Evolutionary conservation across 2,888 invertebrate species (phyloP).

Genomic region (Drosophila melanocephala): DNA sequence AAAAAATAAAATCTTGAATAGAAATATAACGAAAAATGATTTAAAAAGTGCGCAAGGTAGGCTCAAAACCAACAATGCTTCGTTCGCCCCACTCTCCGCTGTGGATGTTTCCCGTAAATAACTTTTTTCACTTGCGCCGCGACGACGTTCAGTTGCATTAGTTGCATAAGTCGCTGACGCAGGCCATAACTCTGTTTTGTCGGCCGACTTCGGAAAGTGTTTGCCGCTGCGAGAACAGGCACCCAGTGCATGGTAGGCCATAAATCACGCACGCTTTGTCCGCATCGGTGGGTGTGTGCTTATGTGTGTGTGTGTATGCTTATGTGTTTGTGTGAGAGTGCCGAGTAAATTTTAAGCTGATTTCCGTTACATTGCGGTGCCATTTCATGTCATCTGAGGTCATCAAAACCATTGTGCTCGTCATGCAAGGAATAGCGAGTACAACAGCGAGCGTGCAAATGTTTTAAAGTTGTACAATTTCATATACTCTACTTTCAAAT

Average conservation of each 20-base stretch:
- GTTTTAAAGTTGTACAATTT: background rate
- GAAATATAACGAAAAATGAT: constrained; percentile 52
- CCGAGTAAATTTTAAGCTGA: constrained; percentile 64
- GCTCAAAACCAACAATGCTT: constrained; percentile 32
- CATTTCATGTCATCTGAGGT: constrained; percentile 42
- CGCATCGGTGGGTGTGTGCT: constrained; percentile 5
- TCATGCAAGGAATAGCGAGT: constrained; percentile 34
- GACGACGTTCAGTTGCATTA: constrained; percentile 65
- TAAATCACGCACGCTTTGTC: constrained; percentile 65
- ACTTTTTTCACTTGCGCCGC: constrained; percentile 52
- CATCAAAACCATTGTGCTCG: constrained; percentile 55
- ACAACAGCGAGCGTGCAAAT: background rate
- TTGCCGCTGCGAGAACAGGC: constrained; percentile 18
- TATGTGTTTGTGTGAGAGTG: background rate
- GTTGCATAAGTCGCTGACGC: constrained; percentile 57
- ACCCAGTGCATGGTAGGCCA: constrained; percentile 32
- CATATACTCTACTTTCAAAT: background rate
- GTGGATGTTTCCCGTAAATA: constrained; percentile 66
- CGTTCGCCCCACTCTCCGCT: background rate
- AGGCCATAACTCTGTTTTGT: constrained; percentile 10
- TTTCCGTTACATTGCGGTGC: constrained; percentile 51
- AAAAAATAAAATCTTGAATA: constrained; percentile 12
- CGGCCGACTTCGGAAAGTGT: constrained; percentile 47
- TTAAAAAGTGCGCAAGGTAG: constrained; percentile 64
- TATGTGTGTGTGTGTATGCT: constrained; percentile 6